phyloP scores from a whole-genome alignment of 1,140 invertebrate species.

The Melipona quadrifasciata region DNA sequence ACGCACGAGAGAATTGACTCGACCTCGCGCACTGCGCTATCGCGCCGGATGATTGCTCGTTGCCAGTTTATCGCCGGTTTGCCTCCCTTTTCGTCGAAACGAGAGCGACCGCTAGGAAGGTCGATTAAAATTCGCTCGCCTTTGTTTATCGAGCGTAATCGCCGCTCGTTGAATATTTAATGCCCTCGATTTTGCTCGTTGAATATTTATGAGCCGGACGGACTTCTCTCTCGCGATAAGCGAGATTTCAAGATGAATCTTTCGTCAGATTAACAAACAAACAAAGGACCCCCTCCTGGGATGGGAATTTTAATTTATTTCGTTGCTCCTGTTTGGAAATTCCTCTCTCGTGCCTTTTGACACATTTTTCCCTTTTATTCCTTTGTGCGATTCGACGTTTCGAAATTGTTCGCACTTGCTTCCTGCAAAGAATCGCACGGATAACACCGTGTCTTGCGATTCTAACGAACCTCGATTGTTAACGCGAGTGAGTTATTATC shows the following conservation, averaged over 20 bases:
- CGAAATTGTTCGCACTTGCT: too few relatives aligned
- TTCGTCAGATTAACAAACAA: too few relatives aligned
- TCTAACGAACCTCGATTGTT: too few relatives aligned
- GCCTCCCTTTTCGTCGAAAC: neutral
- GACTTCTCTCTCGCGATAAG: neutral
- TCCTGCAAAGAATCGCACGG: too few relatives aligned
- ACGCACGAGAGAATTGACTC: neutral
- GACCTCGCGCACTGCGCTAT: neutral
- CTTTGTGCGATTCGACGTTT: too few relatives aligned
- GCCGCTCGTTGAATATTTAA: neutral
- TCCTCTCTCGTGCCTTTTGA: too few relatives aligned
- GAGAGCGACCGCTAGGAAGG: neutral
- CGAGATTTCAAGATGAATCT: too few relatives aligned
- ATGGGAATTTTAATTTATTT: too few relatives aligned
- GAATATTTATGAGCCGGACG: constrained; percentile 1
- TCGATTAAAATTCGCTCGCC: constrained; percentile 9
- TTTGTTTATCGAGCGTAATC: neutral
- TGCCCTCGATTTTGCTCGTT: neutral
- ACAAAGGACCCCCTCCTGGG: too few relatives aligned
- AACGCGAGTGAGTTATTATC: neutral
- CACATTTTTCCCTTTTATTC: too few relatives aligned
- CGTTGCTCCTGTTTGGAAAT: too few relatives aligned
- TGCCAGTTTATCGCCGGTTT: neutral
- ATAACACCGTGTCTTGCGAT: too few relatives aligned
- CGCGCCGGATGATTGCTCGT: neutral